Evolutionary conservation across 2,113 vertebrate genomes (phyloP), one percentile per base, ranked within the genome.

Genomic region (Saiga tatarica): DNA sequence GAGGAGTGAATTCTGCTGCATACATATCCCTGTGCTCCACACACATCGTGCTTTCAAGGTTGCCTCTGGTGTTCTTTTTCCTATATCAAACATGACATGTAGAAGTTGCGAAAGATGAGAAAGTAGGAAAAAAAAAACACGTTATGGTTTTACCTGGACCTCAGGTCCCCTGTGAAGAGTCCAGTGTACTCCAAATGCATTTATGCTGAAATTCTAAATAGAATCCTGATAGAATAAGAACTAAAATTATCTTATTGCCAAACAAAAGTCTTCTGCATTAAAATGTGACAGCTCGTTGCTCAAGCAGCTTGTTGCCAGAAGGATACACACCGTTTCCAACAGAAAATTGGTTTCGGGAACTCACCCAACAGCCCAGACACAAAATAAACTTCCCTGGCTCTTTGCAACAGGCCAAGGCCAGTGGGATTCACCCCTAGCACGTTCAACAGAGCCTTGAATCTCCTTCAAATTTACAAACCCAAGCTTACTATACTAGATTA

Each of bases 341-440:
- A 98, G 94, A 95, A 95, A 97, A 96, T 67, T 97, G 91, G 88
- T 96, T 89, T 97, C 1, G 5, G 88, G 93, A 98, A 93, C 55
- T 98, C 81, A 3, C 92, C 82, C 91, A 93, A 74, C 28, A 89
- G 62, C 79, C 60, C 95, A 95, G 95, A 94, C 78, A 94, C 47
- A 94, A 96, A 97, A 94, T 92, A 94, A 96, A 96, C 90, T 79
- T 96, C 76, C 55, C 62, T 62, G 50, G 67, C 83, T 95, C 91
- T 87, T 83, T 55, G 57, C 42, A 83, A 78, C 33, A 92, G 55
- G 71, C 92, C 19, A 42, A 83, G 85, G 52, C 95, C 94, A 39
- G 0, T n/a, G 91, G 39, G 85, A 81, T 87, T 85, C 96, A 84
- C 8, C 30, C 39, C 36, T 50, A 57, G 28, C 85, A 52, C 42